phyloP scores from a whole-genome alignment of 2,888 invertebrate genomes.

The Drosophila peninsularis region DNA sequence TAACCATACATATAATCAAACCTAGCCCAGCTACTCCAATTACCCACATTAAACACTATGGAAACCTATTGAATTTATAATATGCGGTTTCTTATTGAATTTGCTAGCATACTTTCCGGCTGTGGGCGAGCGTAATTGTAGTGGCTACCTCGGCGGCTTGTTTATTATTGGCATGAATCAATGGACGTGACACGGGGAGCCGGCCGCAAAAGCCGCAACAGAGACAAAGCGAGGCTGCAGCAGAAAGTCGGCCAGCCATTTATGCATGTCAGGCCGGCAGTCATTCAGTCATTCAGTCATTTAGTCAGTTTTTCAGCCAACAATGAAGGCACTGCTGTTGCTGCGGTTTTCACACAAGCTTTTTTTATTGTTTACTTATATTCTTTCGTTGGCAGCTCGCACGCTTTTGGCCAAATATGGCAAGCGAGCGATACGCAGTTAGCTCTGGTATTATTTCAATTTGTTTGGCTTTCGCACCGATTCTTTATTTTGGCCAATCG shows the following conservation, averaged over 20 bases:
- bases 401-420: slow-evolving; percentile 41
- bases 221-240: slow-evolving; percentile 19
- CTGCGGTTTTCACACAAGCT: slow-evolving; percentile 73
- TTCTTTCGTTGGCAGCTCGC: slow-evolving; percentile 56
- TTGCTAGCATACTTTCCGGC: slow-evolving; percentile 20
- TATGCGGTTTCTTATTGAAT: slow-evolving; percentile 14
- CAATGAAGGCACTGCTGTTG: slow-evolving; percentile 20
- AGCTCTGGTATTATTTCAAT: slow-evolving; percentile 69
- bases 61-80: slow-evolving; percentile 2
- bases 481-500: slow-evolving; percentile 58
- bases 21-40: not conserved
- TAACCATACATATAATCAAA: not conserved
- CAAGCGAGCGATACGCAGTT: slow-evolving; percentile 33
- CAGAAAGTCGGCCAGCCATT: slow-evolving; percentile 31
- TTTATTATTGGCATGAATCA: slow-evolving; percentile 70
- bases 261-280: slow-evolving; percentile 31
- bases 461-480: slow-evolving; percentile 54
- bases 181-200: slow-evolving; percentile 52
- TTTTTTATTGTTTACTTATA: not conserved
- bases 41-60: not conserved
- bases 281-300: slow-evolving; percentile 49
- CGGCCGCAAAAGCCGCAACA: slow-evolving; percentile 65
- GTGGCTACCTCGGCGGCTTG: slow-evolving; percentile 40
- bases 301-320: slow-evolving; percentile 44
- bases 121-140: slow-evolving; percentile 26